A percentile compares a stretch with the other conserved stretches of the same genome.
Evolutionary conservation across 2,113 vertebrate genomes (phyloP).

Genomic region (Lipotes vexillifer): DNA sequence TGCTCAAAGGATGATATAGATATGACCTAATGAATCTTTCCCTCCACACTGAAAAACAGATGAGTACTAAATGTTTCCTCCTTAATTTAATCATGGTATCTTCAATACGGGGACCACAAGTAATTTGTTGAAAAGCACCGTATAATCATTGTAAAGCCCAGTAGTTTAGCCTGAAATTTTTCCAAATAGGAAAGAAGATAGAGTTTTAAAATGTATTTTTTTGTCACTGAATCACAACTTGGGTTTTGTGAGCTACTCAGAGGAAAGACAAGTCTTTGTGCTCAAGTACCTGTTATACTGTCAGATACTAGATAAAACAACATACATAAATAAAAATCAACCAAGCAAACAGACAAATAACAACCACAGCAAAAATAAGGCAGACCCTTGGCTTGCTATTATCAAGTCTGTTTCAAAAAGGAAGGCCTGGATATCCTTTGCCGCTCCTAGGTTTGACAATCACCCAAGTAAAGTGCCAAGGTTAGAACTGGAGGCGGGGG

Average conservation of each 20-base stretch:
- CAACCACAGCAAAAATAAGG: not conserved
- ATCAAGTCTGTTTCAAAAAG: not conserved
- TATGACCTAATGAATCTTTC: not conserved
- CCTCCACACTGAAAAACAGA: not conserved
- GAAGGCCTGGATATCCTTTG: not conserved
- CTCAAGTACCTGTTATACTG: not conserved
- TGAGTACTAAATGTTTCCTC: not conserved
- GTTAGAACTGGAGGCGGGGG: not conserved
- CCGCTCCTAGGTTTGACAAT: not conserved
- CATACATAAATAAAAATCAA: not conserved
- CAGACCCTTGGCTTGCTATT: not conserved
- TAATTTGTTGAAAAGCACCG: not conserved
- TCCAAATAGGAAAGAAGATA: not conserved
- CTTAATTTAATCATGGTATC: constrained; percentile 23
- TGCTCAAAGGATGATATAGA: not conserved
- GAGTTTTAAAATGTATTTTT: constrained; percentile 3
- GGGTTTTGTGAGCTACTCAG: not conserved
- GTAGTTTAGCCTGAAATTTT: not conserved
- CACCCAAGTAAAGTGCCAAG: not conserved
- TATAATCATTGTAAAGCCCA: not conserved
- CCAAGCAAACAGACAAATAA: not conserved
- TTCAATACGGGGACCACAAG: not conserved
- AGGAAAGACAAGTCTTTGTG: not conserved
- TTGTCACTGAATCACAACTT: constrained; percentile 1
- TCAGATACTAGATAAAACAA: not conserved